Conservation (phyloP, 2,113 vertebrate genomes). For the Phycodurus eques region DNA sequence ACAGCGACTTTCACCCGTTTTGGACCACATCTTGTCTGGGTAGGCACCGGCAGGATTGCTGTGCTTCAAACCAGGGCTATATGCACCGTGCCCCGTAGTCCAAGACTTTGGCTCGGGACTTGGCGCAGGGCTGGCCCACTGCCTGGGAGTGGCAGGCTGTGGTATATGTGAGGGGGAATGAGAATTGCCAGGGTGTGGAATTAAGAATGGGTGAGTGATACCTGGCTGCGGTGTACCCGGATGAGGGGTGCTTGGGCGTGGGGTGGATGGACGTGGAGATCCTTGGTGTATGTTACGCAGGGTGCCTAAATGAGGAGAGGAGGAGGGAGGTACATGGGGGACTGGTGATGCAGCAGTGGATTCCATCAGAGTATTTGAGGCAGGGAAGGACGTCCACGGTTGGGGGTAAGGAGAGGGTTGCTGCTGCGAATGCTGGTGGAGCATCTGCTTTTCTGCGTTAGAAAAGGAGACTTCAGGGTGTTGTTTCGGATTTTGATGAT, state of each 20-base stretch:
- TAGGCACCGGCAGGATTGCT: slow-evolving; percentile 72
- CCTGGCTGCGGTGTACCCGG: slow-evolving; percentile 46
- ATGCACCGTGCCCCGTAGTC: slow-evolving; percentile 62
- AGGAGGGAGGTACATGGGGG: slow-evolving; percentile 53
- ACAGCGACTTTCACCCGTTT: slow-evolving; percentile 78
- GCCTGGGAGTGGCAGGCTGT: slow-evolving; percentile 54
- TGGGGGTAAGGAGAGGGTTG: slow-evolving; percentile 61
- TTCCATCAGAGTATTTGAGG: slow-evolving; percentile 50
- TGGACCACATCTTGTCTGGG: slow-evolving; percentile 76
- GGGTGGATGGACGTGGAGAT: slow-evolving; percentile 20
- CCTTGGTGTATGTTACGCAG: slow-evolving; percentile 47
- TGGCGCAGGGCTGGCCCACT: slow-evolving; percentile 67
- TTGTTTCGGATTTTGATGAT: slow-evolving; percentile 55
- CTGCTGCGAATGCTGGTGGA: slow-evolving; percentile 69
- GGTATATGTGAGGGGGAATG: slow-evolving; percentile 51
- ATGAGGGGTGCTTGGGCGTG: slow-evolving; percentile 43
- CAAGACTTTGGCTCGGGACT: slow-evolving; percentile 74
- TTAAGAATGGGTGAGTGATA: neutral
- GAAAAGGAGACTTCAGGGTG: slow-evolving; percentile 60
- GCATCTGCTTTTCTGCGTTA: slow-evolving; percentile 67
- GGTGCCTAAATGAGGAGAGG: slow-evolving; percentile 57
- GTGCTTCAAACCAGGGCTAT: slow-evolving; percentile 72
- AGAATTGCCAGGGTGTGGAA: slow-evolving; percentile 31
- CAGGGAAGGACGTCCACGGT: slow-evolving; percentile 66
- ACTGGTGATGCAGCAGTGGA: slow-evolving; percentile 66